These are phyloP conservation scores for Seladonia tumulorum DNA, from an alignment of 2,888 invertebrate genomes.

Conservation along the genomic window DNA sequence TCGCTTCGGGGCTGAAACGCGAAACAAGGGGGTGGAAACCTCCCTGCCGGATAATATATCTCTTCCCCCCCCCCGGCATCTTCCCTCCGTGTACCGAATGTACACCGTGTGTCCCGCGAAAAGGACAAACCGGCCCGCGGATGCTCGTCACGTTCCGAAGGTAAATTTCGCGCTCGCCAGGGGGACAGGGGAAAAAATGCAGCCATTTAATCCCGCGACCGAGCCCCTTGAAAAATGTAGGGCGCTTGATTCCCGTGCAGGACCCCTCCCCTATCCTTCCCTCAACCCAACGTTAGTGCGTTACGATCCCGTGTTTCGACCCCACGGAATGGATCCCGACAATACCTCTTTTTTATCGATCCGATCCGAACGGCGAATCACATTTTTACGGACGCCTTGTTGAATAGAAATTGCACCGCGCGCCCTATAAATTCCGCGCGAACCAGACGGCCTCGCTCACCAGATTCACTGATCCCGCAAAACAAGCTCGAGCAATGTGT, in stretches of 20 bases:
- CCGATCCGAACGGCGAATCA: slow-evolving; percentile 2
- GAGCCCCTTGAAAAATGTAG: slow-evolving; percentile 28
- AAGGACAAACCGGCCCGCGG: slow-evolving; percentile 41
- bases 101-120: slow-evolving; percentile 43
- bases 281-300: not conserved
- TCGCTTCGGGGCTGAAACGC: slow-evolving; percentile 53
- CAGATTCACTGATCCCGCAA: not conserved
- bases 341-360: slow-evolving; percentile 11
- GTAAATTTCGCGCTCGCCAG: slow-evolving; percentile 34
- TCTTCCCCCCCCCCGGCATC: slow-evolving; percentile 54
- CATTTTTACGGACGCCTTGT: slow-evolving; percentile 6
- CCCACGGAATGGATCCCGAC: not conserved
- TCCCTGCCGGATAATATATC: slow-evolving; percentile 72
- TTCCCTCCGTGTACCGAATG: slow-evolving; percentile 30
- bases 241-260: not conserved
- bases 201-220: slow-evolving; percentile 38
- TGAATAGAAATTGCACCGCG: slow-evolving; percentile 7
- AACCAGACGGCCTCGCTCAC: not conserved
- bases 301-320: not conserved
- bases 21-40: slow-evolving; percentile 70
- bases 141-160: slow-evolving; percentile 51
- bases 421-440: not conserved
- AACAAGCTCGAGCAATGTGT: not conserved
- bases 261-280: not conserved
- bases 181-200: slow-evolving; percentile 19